Conservation (phyloP, 2,797 vertebrate species). For the Neomorphus geoffroyi region DNA sequence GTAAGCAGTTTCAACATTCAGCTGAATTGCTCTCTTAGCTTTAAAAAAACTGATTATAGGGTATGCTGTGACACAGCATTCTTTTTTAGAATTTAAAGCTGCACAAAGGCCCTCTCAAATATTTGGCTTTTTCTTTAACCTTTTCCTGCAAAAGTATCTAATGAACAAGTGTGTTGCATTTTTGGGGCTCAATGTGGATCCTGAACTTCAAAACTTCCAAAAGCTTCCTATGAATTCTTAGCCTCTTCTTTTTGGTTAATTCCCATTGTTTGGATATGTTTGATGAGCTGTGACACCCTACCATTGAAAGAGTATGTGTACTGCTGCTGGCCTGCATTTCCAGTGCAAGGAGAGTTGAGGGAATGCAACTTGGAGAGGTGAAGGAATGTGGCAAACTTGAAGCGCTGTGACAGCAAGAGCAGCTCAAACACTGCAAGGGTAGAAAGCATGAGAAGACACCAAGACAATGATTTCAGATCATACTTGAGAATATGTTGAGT, state of each 20-base stretch:
- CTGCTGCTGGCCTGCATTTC: neutral
- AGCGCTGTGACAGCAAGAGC: no score
- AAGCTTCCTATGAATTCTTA: neutral
- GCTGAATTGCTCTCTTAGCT: constrained; percentile 7
- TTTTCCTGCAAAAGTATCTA: neutral
- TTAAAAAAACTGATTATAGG: constrained; percentile 25
- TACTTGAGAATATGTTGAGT: neutral
- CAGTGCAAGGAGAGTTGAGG: neutral
- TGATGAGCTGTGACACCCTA: neutral
- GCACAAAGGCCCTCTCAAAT: neutral
- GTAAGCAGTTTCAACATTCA: constrained; percentile 25
- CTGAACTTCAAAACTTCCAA: neutral
- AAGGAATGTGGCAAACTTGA: neutral
- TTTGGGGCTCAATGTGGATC: no score
- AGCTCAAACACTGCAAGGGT: neutral
- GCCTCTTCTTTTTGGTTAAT: neutral
- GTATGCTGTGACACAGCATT: neutral
- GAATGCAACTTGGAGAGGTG: neutral
- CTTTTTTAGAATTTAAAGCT: constrained; percentile 18
- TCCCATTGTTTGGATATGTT: neutral
- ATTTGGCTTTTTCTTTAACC: neutral
- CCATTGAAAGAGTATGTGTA: neutral
- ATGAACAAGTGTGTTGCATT: neutral
- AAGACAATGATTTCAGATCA: neutral
- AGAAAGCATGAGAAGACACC: neutral